Conservation (phyloP, 1,140 invertebrate species). For the Drosophila oshimai region DNA sequence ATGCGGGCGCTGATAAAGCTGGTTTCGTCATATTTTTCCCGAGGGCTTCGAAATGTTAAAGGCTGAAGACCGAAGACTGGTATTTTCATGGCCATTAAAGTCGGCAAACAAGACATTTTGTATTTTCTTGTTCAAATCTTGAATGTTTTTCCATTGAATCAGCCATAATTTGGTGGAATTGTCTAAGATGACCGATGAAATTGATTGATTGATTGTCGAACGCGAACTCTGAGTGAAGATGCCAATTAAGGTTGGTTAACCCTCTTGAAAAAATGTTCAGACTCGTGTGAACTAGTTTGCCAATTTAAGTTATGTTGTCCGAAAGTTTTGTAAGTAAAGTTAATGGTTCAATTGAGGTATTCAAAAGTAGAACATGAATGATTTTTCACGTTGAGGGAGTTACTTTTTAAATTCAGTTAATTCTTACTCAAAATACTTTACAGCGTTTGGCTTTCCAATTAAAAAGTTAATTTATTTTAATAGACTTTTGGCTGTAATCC, state of each 20-base stretch:
- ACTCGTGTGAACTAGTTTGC: constrained; percentile 36
- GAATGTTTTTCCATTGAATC: constrained; percentile 19
- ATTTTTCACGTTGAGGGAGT: neutral
- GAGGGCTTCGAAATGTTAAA: constrained; percentile 1
- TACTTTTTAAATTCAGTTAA: neutral
- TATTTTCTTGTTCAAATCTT: neutral
- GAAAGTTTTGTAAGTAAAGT: neutral
- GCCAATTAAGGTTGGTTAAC: constrained; percentile 44
- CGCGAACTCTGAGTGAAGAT: constrained; percentile 24
- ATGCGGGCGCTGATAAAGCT: constrained; percentile 6
- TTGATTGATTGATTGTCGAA: constrained; percentile 41
- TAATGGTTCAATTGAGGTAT: neutral
- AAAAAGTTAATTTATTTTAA: neutral
- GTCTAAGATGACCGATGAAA: constrained; percentile 38
- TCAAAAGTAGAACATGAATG: neutral
- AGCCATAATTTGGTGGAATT: constrained; percentile 34
- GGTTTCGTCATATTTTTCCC: constrained; percentile 6
- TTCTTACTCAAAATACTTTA: neutral
- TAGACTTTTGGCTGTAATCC: neutral
- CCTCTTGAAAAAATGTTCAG: neutral
- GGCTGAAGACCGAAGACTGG: neutral
- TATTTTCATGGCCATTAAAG: constrained; percentile 35
- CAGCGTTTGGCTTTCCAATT: neutral
- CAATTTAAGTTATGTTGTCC: neutral
- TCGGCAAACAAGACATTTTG: constrained; percentile 26